A percentile compares a stretch with the other conserved stretches of the same genome.
These are phyloP conservation scores for Fratercula arctica DNA, from an alignment of 2,797 vertebrate species.

Conservation along the genomic window DNA sequence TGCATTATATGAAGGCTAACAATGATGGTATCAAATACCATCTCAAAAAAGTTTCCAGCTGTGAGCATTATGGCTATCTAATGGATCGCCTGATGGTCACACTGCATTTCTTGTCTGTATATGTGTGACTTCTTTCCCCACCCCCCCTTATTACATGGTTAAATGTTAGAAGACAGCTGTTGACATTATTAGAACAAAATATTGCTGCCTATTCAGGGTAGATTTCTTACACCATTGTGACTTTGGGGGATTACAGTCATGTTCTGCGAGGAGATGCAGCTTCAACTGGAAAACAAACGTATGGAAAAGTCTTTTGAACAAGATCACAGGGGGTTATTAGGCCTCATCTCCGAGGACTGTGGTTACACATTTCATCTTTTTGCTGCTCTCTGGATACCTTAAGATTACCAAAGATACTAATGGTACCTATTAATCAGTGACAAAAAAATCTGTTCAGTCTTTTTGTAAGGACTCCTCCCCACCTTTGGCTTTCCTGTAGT, in stretches of 20 bases:
- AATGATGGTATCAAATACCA: slow-evolving; percentile 72
- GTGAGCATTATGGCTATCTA: slow-evolving; percentile 47
- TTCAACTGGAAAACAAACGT: not conserved
- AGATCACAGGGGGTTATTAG: not conserved
- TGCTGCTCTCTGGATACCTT: not conserved
- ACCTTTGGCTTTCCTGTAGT: not conserved
- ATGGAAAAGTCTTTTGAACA: not conserved
- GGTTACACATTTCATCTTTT: not conserved
- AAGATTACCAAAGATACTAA: not conserved
- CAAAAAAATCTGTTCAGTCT: not conserved
- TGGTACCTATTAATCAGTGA: not conserved
- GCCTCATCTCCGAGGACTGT: accelerated
- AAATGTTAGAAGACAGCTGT: slow-evolving; percentile 36
- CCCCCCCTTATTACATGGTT: not conserved
- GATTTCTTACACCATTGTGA: not conserved
- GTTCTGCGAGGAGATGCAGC: not conserved
- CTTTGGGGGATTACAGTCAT: not conserved
- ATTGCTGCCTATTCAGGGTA: not conserved
- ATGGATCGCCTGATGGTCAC: slow-evolving; percentile 25
- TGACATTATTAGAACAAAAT: slow-evolving; percentile 38
- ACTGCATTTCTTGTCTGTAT: not conserved
- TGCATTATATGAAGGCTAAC: slow-evolving; percentile 69
- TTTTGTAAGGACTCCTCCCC: not conserved
- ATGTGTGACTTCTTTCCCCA: not conserved
- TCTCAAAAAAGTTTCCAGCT: slow-evolving; percentile 56